A percentile compares a stretch with the other conserved stretches of the same genome.
These are phyloP conservation scores for Tinea trinotella DNA, from an alignment of 2,888 invertebrate species.

Conservation along the genomic window DNA sequence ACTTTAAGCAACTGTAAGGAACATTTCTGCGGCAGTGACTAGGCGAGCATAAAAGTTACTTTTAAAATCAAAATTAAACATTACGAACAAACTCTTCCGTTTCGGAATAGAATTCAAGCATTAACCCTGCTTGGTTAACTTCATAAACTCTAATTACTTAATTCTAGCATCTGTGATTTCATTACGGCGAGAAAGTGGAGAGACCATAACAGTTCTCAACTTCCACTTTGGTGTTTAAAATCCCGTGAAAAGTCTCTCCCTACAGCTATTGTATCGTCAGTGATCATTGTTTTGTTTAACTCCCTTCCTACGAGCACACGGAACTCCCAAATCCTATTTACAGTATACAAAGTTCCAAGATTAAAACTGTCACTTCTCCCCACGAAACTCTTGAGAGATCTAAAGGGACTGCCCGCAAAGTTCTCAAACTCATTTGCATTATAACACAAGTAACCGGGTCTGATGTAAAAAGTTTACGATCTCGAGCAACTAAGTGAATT, in stretches of 20 bases:
- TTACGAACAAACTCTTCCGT: constrained; percentile 15
- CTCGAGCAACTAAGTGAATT: constrained; percentile 44
- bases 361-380: constrained; percentile 33
- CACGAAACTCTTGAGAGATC: constrained; percentile 34
- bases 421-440: constrained; percentile 54
- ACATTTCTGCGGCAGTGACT: no score
- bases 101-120: background rate
- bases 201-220: background rate
- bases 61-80: constrained; percentile 51
- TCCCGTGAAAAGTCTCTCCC: constrained; percentile 4
- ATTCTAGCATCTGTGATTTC: background rate
- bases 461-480: constrained; percentile 53
- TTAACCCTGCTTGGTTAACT: background rate
- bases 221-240: background rate
- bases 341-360: constrained; percentile 26
- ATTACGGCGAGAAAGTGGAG: background rate
- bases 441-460: constrained; percentile 42
- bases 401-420: constrained; percentile 35
- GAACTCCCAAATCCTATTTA: constrained; percentile 19
- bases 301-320: background rate
- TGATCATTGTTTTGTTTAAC: background rate
- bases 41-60: constrained; percentile 50
- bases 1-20: no score
- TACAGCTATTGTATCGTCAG: constrained; percentile 5
- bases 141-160: background rate